Percentiles rank a stretch among this genome's conserved stretches.
phyloP scores from a whole-genome alignment of 2,797 vertebrate species.

The Balearica regulorum region DNA sequence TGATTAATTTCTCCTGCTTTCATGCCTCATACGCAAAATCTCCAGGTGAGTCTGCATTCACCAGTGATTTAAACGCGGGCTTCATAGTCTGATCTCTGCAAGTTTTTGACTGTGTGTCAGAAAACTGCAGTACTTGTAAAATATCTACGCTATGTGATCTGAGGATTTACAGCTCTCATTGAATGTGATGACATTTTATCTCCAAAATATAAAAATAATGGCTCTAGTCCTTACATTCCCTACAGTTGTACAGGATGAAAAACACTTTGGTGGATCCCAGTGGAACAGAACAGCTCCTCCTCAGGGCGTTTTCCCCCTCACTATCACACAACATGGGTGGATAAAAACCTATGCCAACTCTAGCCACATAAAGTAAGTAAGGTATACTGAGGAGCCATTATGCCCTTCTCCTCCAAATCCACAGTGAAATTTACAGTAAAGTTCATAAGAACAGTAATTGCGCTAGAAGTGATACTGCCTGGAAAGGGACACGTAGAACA shows the following conservation, averaged over 20 bases:
- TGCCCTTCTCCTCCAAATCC: not conserved
- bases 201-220: not conserved
- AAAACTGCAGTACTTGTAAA: not conserved
- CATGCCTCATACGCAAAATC: slow-evolving; percentile 97
- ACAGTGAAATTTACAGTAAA: not conserved
- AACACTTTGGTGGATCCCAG: not conserved
- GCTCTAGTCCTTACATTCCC: not conserved
- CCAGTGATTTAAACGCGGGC: not conserved
- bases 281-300: not conserved
- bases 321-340: not conserved
- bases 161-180: not conserved
- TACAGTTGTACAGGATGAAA: not conserved
- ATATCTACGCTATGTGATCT: not conserved
- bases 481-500: not conserved
- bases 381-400: not conserved
- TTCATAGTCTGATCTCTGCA: not conserved
- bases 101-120: not conserved
- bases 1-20: slow-evolving; percentile 99
- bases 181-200: not conserved
- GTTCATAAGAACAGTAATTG: not conserved
- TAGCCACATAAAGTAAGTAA: not conserved
- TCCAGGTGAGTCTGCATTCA: slow-evolving; percentile 81
- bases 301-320: not conserved
- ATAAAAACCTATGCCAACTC: not conserved
- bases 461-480: not conserved